These are phyloP conservation scores for Campylomormyrus tamandua DNA, from an alignment of 2,113 vertebrate species.

Conservation along the genomic window DNA sequence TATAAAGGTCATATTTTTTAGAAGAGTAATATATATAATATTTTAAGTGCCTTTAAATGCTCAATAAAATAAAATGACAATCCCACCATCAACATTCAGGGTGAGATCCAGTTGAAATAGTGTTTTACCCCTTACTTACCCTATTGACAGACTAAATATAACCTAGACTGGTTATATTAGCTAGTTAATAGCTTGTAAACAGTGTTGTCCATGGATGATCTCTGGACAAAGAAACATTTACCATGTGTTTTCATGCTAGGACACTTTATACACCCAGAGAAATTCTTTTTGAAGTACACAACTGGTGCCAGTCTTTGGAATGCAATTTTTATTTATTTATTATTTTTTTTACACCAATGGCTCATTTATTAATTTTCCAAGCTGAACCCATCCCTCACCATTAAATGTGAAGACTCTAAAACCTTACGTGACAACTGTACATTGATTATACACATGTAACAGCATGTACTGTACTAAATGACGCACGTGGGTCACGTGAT, in stretches of 20 bases:
- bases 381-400: background rate
- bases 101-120: background rate
- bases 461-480: background rate
- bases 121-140: background rate
- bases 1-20: conserved; percentile 8
- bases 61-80: background rate
- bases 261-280: background rate
- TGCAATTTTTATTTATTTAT: background rate
- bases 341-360: background rate
- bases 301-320: background rate
- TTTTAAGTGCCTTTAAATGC: background rate
- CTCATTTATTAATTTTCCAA: background rate
- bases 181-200: background rate
- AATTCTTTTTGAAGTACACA: background rate
- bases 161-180: background rate
- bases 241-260: background rate
- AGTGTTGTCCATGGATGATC: background rate
- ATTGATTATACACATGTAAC: conserved; percentile 7
- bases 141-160: background rate
- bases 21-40: background rate
- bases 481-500: background rate
- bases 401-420: background rate
- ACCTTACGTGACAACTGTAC: background rate
- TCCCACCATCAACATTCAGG: background rate
- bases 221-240: background rate